These are phyloP conservation scores for Botrylloides violaceus DNA, from an alignment of 23 tunicate species.

Conservation along the genomic window DNA sequence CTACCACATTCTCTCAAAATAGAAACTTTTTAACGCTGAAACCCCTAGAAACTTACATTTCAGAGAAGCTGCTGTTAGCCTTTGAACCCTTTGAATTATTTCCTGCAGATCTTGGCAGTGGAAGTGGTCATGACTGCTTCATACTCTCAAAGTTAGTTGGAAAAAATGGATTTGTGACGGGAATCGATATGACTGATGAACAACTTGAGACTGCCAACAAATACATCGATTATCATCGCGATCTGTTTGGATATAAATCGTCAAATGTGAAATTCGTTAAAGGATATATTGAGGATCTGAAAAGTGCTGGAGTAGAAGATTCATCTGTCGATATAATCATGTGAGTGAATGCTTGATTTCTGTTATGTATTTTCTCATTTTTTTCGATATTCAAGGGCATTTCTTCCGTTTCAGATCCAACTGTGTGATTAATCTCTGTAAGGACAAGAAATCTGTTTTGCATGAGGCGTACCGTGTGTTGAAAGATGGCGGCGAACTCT, in stretches of 20 bases:
- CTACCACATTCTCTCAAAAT: too few species aligned
- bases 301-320: slow-evolving; percentile 61
- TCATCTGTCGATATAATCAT: slow-evolving; percentile 66
- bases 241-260: slow-evolving; percentile 56
- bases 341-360: slow-evolving; percentile 29
- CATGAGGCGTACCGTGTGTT: slow-evolving; percentile 67
- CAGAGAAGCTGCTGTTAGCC: too few species aligned
- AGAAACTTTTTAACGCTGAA: too few species aligned
- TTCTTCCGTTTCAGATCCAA: slow-evolving; percentile 50
- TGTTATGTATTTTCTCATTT: too few species aligned
- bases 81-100: slow-evolving; percentile 6
- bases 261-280: slow-evolving; percentile 68
- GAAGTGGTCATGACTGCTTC: slow-evolving; percentile 51
- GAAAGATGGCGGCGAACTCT: slow-evolving; percentile 89
- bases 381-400: too few species aligned
- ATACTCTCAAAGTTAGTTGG: slow-evolving; percentile 45
- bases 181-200: slow-evolving; percentile 67
- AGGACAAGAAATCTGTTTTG: slow-evolving; percentile 75
- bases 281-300: slow-evolving; percentile 75
- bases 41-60: too few species aligned
- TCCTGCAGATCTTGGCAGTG: slow-evolving; percentile 43
- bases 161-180: slow-evolving; percentile 43
- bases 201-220: slow-evolving; percentile 74
- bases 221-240: slow-evolving; percentile 56
- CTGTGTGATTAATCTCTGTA: slow-evolving; percentile 86